Base-by-base conservation (phyloP, 1,140 invertebrate species). In the Camponotus floridanus region DNA sequence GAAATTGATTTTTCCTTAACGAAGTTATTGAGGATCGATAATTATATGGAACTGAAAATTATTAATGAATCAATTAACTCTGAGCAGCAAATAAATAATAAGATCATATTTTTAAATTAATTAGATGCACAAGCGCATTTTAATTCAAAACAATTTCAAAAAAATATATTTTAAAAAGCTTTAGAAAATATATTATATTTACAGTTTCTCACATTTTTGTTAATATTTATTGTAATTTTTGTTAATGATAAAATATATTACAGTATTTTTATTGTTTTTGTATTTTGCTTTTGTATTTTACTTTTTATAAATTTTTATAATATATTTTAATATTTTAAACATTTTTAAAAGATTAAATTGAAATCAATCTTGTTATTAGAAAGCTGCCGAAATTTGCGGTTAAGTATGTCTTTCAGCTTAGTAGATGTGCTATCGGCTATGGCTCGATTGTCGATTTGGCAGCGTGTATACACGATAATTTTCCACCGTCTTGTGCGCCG, bases 391-490 rank as follows among this genome's bases (percentile, higher is more conserved):
- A 65, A 65, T 65, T 80, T 48, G n/a, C 45, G 33, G 64, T 55
- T 79, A 79, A 67, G 33, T 31, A 57, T 70, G 39, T 74, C 55
- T 74, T 48, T 83, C 79, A 48, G 55, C 68, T 73, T 73, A 48
- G 79, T 21, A 26, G 55, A 36, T 79, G 78, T 86, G 76, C 81
- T 74, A 62, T 83, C 67, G 68, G 13, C 26, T 45, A 70, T 48
- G 9, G 21, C 21, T 83, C 36, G 81, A 79, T 79, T 67, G 74
- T 68, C 76, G 87, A 84, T 86, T 87, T 76, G 79, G 79, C 67
- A 68, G 59, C 83, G 74, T 45, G 67, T 76, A 57, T 87, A 76
- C 57, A 73, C 80, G 88, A 90, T 89, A 87, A 90, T 90, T 90
- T 87, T 48, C 67, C 85, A 74, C 62, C 74, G 57, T 71, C 85